Base-by-base conservation (phyloP, 2,113 vertebrate species). In the Symphodus melops region DNA sequence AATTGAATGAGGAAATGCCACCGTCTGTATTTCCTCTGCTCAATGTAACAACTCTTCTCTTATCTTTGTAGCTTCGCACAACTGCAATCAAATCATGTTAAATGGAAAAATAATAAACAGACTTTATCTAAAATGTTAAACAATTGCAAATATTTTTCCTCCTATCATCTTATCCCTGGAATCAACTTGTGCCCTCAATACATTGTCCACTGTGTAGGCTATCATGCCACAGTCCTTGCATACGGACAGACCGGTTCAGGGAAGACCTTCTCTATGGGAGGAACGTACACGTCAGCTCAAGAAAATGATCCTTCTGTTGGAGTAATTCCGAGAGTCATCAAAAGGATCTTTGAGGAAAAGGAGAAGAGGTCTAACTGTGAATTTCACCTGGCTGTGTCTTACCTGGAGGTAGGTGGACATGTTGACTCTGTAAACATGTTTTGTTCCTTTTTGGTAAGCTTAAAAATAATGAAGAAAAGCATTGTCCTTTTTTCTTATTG, bases 251-350 rank as follows among this genome's bases (percentile, higher is more conserved):
- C 97, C 0, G 97, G 98, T 1, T 99, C 98, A 23, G 97, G 98
- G 23, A 99, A 99, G 86, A 99, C 98, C 0, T 99, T 95, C 72
- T 98, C 97, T 0, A 99, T 99, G 98, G 98, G 98, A 66, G 96
- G 97, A 39, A 90, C 97, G 1, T 99, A 98, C 71, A 97, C 96
- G 1, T 94, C 96, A 3, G 93, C 88, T 14, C 96, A 98, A 75
- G 96, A 97, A 86, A 86, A 95, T 0, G 96, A 99, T 42, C 93
- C 95, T 2, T 93, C 85, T 0, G 95, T 98, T 10, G 97, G 98
- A 0, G 95, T 98, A 58, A 99, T 99, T 81, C 98, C 98, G 3
- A 92, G 98, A 33, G 97, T 98, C 13, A 96, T 99, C 81, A 82
- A 57, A 8, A 89, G 89, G 44, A 95, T 99, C 3, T 99, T 97